Evolutionary conservation across 2,888 invertebrate species (phyloP), one percentile per base, ranked within the genome.

Genomic region (Oscheius sp.): DNA sequence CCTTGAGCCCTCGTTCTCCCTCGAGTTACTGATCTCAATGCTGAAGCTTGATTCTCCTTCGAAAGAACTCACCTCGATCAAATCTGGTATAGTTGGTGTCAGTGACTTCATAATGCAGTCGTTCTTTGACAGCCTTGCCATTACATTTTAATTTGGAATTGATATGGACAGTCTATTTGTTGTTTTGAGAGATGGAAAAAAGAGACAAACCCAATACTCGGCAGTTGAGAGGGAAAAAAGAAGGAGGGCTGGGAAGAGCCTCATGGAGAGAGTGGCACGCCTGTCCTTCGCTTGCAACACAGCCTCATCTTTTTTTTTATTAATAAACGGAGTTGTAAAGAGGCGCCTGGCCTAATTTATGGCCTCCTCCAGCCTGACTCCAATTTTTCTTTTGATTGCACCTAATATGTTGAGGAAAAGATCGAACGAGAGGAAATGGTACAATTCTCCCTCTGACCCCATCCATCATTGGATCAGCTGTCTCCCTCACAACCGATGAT

Each of bases 81-180:
- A 37, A 55, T 33, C 23, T 29, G 34, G 55, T n/a, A 34, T 55
- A 37, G 20, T 55, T 55, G 1, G 55, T 34, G 20, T 55, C 55
- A 20, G 20, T 34, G 5, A 55, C 34, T 12, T 55, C 55, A 34
- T 55, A 55, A 20, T 55, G 8, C 6, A 55, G 55, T 15, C 55
- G 15, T 12, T 55, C 55, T 17, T 55, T 55, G 55, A 55, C 55
- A 4, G 55, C 8, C 20, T 34, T 55, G 34, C 55, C 55, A 5
- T 55, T n/a, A n/a, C 55, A 55, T 34, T 34, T 33, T 5, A 55
- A 34, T n/a, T 33, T 29, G 34, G 55, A 33, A 34, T 55, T 55
- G 17, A 55, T 34, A 34, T 55, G 55, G 5, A 55, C 55, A 33
- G 55, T 55, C 55, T 55, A 34, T 4, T 2, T n/a, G 55, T 17